These are phyloP conservation scores for Malacoctenus gilli DNA, from an alignment of 2,797 vertebrate genomes.

Conservation along the genomic window DNA sequence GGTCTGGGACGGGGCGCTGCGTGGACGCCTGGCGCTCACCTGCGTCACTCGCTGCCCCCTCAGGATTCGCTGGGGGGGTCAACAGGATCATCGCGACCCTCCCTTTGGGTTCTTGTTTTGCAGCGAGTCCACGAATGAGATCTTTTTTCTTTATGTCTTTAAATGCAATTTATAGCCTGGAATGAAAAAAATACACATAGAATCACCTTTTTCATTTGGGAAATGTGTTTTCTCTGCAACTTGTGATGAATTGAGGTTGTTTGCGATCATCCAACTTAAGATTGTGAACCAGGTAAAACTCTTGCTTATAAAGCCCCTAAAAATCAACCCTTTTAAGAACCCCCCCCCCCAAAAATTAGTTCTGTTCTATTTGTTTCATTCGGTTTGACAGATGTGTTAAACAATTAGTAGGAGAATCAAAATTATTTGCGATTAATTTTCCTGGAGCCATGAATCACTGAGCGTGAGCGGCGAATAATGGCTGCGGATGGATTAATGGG, in stretches of 20 bases:
- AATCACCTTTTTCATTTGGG: too few species aligned
- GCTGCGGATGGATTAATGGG: background rate
- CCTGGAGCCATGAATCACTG: background rate
- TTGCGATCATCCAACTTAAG: too few species aligned
- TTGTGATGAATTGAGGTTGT: too few species aligned
- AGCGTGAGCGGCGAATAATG: background rate
- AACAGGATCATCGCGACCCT: conserved; percentile 60
- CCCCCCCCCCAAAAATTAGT: too few species aligned
- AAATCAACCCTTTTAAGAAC: too few species aligned
- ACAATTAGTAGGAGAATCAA: background rate
- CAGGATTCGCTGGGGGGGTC: conserved; percentile 70
- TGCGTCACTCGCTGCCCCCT: conserved; percentile 83
- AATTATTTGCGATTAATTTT: background rate
- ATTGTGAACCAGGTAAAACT: too few species aligned
- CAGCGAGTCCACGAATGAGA: too few species aligned
- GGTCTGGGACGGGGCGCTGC: conserved; percentile 61
- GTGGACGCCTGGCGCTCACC: conserved; percentile 84
- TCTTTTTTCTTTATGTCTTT: background rate
- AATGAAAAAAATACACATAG: too few species aligned
- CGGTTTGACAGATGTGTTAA: background rate
- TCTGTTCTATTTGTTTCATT: too few species aligned
- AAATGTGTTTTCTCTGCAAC: too few species aligned
- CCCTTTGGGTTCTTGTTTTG: conserved; percentile 21
- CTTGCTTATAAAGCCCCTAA: too few species aligned
- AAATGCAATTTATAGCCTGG: too few species aligned